Conservation (phyloP, 2,888 invertebrate genomes). For the Drosophila macrospina region DNA sequence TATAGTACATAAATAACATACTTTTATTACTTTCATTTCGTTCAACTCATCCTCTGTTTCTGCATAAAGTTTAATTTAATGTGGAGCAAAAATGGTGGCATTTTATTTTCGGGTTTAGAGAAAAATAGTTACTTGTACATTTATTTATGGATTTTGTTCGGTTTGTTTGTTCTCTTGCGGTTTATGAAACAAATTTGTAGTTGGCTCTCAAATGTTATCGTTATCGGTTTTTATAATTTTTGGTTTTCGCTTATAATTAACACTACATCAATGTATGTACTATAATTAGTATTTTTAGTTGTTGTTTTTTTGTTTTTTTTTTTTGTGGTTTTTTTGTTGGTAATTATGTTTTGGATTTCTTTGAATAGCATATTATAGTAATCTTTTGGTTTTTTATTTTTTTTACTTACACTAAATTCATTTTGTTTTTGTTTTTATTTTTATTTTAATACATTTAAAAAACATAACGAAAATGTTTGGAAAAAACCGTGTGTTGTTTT, state of each 20-base stretch:
- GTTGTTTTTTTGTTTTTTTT: constrained; percentile 47
- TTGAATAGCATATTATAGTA: constrained; percentile 80
- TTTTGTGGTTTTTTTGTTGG: constrained; percentile 53
- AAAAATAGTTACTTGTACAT: constrained; percentile 80
- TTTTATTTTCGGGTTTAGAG: constrained; percentile 73
- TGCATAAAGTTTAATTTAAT: constrained; percentile 70
- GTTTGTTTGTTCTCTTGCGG: constrained; percentile 55
- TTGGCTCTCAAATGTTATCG: constrained; percentile 58
- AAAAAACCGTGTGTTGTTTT: constrained; percentile 53
- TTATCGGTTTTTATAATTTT: constrained; percentile 31
- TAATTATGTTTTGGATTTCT: constrained; percentile 82
- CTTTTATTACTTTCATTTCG: constrained; percentile 34
- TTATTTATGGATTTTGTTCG: constrained; percentile 60
- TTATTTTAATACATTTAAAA: constrained; percentile 69
- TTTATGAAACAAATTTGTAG: constrained; percentile 52
- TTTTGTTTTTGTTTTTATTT: constrained; percentile 44
- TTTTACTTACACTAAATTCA: constrained; percentile 54
- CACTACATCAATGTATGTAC: constrained; percentile 82
- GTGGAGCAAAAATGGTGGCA: constrained; percentile 79
- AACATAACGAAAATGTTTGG: constrained; percentile 62
- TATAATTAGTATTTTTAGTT: constrained; percentile 83
- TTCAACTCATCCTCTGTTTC: constrained; percentile 36
- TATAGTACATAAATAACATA: constrained; percentile 48
- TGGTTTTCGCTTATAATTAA: constrained; percentile 70
- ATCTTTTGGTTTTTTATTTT: constrained; percentile 43